Evolutionary conservation across 1,140 invertebrate genomes (phyloP).

Genomic region (Halyomorpha halys): DNA sequence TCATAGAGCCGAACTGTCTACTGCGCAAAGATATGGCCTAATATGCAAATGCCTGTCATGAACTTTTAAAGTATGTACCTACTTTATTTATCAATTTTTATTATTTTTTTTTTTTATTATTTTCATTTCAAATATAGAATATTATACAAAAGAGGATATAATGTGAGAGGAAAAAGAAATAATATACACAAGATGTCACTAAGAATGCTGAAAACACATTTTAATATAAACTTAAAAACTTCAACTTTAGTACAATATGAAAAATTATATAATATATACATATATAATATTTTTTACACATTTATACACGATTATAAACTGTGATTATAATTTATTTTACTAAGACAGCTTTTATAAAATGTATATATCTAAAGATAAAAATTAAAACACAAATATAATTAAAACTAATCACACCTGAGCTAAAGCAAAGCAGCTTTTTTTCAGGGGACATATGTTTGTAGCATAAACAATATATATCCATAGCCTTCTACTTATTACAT

Average conservation of each 20-base stretch:
- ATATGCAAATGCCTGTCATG: too few species aligned
- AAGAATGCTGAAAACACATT: slow-evolving; percentile 27
- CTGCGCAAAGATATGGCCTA: too few species aligned
- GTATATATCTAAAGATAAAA: slow-evolving; percentile 20
- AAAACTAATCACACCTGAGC: neutral
- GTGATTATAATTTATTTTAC: slow-evolving; percentile 21
- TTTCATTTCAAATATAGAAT: too few species aligned
- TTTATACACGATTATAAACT: slow-evolving; percentile 25
- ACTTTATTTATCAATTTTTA: neutral
- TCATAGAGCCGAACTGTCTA: too few species aligned
- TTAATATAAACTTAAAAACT: slow-evolving; percentile 30
- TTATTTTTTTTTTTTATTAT: neutral
- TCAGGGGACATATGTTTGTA: neutral
- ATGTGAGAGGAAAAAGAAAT: slow-evolving; percentile 1
- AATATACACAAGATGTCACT: slow-evolving; percentile 9
- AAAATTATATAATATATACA: slow-evolving; percentile 30
- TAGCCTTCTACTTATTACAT: slow-evolving; percentile 23
- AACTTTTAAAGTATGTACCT: too few species aligned
- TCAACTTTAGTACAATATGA: slow-evolving; percentile 29
- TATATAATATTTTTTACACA: slow-evolving; percentile 28
- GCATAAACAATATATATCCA: slow-evolving; percentile 9
- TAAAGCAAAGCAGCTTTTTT: too few species aligned
- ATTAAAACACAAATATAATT: slow-evolving; percentile 7
- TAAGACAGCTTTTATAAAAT: slow-evolving; percentile 23
- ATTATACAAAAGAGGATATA: too few species aligned